Evolutionary conservation across 2,113 vertebrate genomes (phyloP).

Genomic region (Pluvialis apricaria): DNA sequence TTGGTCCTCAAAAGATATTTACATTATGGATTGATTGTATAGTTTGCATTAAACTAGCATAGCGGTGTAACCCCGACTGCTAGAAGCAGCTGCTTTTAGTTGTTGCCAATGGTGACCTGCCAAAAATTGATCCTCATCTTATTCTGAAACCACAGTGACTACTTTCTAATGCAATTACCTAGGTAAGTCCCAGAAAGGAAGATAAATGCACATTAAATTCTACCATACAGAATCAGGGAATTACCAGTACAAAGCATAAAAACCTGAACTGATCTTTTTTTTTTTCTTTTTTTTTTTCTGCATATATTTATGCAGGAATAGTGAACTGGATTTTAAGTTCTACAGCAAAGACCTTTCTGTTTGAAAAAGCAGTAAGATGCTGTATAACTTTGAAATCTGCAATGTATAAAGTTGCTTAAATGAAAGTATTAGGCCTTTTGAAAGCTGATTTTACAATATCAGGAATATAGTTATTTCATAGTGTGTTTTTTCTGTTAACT

Average conservation of each 20-base stretch:
- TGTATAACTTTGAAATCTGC: not conserved
- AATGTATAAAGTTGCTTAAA: not conserved
- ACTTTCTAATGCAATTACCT: slow-evolving; percentile 78
- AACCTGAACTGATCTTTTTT: slow-evolving; percentile 23
- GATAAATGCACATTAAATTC: slow-evolving; percentile 68
- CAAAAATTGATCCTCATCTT: slow-evolving; percentile 53
- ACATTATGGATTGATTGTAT: not conserved
- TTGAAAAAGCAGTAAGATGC: not conserved
- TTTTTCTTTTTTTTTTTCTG: not conserved
- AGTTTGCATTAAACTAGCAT: not conserved
- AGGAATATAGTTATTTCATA: not conserved
- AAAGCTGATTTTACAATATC: not conserved
- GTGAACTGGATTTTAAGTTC: not conserved
- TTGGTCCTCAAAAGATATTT: not conserved
- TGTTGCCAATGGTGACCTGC: slow-evolving; percentile 24
- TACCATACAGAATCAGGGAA: slow-evolving; percentile 70
- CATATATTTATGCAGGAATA: not conserved
- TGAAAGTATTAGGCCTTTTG: not conserved
- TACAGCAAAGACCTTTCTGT: not conserved
- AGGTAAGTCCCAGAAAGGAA: slow-evolving; percentile 59
- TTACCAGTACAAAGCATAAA: slow-evolving; percentile 69
- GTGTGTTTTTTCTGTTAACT: not conserved
- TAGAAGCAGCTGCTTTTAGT: not conserved
- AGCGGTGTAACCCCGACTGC: not conserved
- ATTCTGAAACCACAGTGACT: slow-evolving; percentile 59